A percentile compares a stretch with the other conserved stretches of the same genome.
These are phyloP conservation scores for Drosophila orosa DNA, from an alignment of 1,140 invertebrate species.

Conservation along the genomic window DNA sequence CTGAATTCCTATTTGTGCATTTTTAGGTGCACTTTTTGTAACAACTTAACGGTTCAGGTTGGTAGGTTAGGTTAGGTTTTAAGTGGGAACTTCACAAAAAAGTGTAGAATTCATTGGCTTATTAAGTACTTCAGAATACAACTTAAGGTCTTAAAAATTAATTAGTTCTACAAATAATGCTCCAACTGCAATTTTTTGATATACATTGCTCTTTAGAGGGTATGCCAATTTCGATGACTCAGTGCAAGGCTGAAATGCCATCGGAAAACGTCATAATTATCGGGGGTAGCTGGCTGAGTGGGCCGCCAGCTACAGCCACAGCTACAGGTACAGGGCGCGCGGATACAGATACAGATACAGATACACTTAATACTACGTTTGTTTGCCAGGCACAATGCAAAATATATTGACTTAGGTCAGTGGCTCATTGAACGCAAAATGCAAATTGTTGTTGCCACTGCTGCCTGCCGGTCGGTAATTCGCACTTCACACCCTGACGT, in stretches of 20 bases:
- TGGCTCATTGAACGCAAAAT: slow-evolving; percentile 83
- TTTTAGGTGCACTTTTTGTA: not conserved
- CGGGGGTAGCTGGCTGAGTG: slow-evolving; percentile 62
- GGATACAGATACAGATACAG: slow-evolving; percentile 57
- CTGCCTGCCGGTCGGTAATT: slow-evolving; percentile 66
- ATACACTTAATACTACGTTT: slow-evolving; percentile 54
- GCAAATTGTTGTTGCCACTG: slow-evolving; percentile 77
- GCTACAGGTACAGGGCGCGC: slow-evolving; percentile 39
- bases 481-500: slow-evolving; percentile 68
- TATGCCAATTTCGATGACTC: slow-evolving; percentile 20
- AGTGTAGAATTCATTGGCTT: not conserved
- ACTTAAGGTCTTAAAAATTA: no score
- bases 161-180: no score
- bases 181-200: not conserved
- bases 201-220: not conserved
- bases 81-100: no score
- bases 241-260: slow-evolving; percentile 22
- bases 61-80: not conserved
- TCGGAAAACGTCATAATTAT: slow-evolving; percentile 75
- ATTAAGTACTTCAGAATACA: not conserved
- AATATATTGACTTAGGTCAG: slow-evolving; percentile 83
- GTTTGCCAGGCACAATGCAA: slow-evolving; percentile 69
- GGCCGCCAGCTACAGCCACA: slow-evolving; percentile 43
- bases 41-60: not conserved
- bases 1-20: not conserved